Conservation (phyloP, 2,888 invertebrate species). For the Drosophila fungiperda region DNA sequence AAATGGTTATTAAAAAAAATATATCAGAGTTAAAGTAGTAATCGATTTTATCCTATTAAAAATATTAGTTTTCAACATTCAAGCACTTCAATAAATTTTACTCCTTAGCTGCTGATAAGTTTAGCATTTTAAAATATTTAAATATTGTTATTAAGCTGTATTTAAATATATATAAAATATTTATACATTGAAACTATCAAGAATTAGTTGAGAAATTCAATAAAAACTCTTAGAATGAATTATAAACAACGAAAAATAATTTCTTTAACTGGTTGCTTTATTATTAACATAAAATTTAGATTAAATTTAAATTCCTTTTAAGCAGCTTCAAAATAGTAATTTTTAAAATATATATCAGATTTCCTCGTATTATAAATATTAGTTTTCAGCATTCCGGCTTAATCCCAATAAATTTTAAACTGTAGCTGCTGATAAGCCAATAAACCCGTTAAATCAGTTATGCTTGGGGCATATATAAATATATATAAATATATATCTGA, state of each 20-base stretch:
- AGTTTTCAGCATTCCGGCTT: background rate
- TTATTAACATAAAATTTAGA: too few species aligned
- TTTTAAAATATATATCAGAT: too few species aligned
- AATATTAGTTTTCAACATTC: background rate
- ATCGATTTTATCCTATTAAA: background rate
- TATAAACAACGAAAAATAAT: background rate
- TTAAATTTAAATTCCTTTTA: too few species aligned
- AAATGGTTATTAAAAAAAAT: background rate
- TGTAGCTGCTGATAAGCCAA: conserved; percentile 15
- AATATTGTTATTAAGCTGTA: background rate
- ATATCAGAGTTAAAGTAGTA: background rate
- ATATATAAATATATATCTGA: conserved; percentile 13
- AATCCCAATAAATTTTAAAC: background rate
- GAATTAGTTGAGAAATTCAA: background rate
- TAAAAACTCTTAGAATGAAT: background rate
- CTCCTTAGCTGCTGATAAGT: conserved; percentile 10
- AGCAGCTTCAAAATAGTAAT: too few species aligned
- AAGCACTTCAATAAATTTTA: background rate
- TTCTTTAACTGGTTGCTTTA: background rate
- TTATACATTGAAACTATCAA: background rate
- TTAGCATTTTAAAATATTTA: background rate
- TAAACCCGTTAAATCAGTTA: background rate
- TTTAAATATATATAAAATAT: background rate
- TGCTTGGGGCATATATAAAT: background rate
- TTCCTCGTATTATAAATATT: background rate